Evolutionary conservation across 2,888 invertebrate species (phyloP), one percentile per base, ranked within the genome.

Genomic region (Adineta ricciae): DNA sequence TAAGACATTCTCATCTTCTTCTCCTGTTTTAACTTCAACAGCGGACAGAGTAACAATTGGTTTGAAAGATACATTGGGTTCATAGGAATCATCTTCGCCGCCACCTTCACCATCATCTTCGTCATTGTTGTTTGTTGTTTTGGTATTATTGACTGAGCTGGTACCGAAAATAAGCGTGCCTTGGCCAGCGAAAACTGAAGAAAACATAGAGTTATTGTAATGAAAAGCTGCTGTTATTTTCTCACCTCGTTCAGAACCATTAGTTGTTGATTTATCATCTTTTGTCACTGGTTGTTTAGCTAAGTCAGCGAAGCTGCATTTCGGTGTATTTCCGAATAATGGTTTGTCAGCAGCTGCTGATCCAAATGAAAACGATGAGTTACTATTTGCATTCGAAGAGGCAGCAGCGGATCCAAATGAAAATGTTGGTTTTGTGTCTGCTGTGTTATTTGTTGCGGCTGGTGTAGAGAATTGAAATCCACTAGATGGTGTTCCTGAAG

Each of bases 31-130:
- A 24, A 85, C 83, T 50, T 85, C 83, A 36, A 85, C 85, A 19
- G 91, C 91, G 0, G 91, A 91, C 16, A 92, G 88, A 0, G 89
- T 88, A 49, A 91, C 89, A 32, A 91, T 89, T 2, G 91, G 91
- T 86, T 90, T 89, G 88, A 90, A 89, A 86, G 96, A 94, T 16
- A 95, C 93, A 85, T 93, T 94, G 0, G 95, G 94, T 87, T 94
- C 94, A 90, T 94, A 95, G 16, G 64, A 64, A 0, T 64, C 64
- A 84, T 89, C 89, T 86, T 88, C 88, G 14, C 88, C 89, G 32
- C 88, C 88, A 21, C 83, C 85, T 36, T 83, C 83, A 83, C 72
- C 83, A 32, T 41, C 72, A 32, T 83, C 85, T 4, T 64, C 64
- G 16, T 64, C 64, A 14, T 32, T 4, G 16, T 64, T 64, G 4